phyloP scores from a whole-genome alignment of 2,888 invertebrate species.

The Hyposoter dolosus region DNA sequence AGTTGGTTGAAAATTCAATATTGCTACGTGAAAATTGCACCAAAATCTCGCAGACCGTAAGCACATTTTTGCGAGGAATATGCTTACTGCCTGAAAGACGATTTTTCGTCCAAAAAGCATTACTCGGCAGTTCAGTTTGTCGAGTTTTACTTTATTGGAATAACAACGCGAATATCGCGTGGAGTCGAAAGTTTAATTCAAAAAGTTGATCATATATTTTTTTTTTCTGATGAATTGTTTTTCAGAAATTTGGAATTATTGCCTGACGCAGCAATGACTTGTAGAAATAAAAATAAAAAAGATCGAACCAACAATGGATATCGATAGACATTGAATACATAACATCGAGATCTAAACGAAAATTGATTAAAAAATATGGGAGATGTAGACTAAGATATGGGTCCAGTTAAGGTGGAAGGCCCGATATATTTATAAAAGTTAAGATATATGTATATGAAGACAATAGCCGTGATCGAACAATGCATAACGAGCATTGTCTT shows the following conservation, averaged over 20 bases:
- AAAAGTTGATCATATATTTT: too few relatives aligned
- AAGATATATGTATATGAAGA: constrained; percentile 14
- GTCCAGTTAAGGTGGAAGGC: constrained; percentile 59
- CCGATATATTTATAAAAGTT: constrained; percentile 58
- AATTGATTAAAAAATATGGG: neutral
- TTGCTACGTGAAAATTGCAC: neutral
- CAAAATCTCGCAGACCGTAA: neutral
- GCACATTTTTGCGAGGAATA: neutral
- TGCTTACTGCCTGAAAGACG: neutral
- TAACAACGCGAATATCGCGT: neutral
- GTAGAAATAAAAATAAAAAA: neutral
- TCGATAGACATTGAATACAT: neutral
- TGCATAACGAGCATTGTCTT: constrained; percentile 83
- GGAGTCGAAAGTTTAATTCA: neutral
- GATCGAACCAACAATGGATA: neutral
- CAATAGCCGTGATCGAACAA: constrained; percentile 74
- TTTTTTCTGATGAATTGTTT: too few relatives aligned
- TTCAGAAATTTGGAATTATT: neutral
- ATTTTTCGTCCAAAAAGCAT: neutral
- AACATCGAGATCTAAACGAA: neutral
- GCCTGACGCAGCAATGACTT: neutral
- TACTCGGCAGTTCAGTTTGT: neutral
- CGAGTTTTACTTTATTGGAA: neutral
- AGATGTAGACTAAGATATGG: neutral
- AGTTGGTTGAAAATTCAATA: neutral